Conservation (phyloP, 2,113 vertebrate species). For the Chlorodrepanis virens region DNA sequence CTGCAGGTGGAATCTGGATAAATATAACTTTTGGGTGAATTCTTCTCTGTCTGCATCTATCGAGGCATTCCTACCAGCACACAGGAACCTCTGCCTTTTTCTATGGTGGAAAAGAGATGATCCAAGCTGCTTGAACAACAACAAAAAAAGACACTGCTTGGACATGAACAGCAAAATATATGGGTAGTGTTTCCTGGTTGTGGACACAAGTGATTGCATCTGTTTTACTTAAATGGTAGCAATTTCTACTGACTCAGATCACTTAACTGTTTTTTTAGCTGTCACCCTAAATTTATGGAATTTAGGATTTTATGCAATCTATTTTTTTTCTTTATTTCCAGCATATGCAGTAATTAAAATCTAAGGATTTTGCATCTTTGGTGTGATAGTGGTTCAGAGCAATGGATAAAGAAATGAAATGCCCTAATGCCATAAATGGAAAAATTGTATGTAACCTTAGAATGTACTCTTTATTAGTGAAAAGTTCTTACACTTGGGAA, state of each 20-base stretch:
- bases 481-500: neutral
- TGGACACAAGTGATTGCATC: neutral
- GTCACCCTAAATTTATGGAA: neutral
- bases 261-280: neutral
- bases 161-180: neutral
- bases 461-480: neutral
- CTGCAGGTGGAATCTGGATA: neutral
- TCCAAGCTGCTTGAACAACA: neutral
- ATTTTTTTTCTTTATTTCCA: neutral
- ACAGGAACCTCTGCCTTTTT: neutral
- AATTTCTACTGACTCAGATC: neutral
- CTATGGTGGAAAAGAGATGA: neutral
- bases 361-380: neutral
- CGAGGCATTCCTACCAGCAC: neutral
- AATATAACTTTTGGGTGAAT: neutral
- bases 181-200: neutral
- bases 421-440: neutral
- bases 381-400: neutral
- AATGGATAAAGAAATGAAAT: neutral
- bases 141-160: accelerated
- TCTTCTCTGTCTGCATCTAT: neutral
- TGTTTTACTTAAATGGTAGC: neutral
- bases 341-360: neutral
- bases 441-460: neutral
- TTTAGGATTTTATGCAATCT: neutral